Conservation (phyloP, 2,113 vertebrate species). For the Stomatorhinus ivindoensis region DNA sequence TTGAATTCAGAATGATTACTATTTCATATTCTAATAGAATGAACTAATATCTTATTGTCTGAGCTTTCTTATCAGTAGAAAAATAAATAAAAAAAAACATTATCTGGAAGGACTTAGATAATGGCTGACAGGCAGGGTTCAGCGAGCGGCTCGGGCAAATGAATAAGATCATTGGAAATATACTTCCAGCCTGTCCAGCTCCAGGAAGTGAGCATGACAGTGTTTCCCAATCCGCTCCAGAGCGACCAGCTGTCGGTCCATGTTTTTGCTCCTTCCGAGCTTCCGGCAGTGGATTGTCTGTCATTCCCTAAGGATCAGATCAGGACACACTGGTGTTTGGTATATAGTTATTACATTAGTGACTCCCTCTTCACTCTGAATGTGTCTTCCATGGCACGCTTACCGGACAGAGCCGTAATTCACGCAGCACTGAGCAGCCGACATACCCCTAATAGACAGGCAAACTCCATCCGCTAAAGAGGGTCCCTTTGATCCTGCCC, state of each 20-base stretch:
- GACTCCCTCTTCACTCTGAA: background rate
- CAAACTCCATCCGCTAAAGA: background rate
- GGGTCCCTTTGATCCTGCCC: background rate
- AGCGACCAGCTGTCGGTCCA: background rate
- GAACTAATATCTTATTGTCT: background rate
- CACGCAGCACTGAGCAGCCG: background rate
- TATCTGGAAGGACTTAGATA: background rate
- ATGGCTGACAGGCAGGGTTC: background rate
- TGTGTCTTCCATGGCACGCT: background rate
- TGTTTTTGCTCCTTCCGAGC: background rate
- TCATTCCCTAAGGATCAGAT: background rate
- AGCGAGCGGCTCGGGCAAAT: background rate
- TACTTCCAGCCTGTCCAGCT: background rate
- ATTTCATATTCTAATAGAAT: background rate
- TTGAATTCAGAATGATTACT: background rate
- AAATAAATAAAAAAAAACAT: background rate
- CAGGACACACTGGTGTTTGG: background rate
- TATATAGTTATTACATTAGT: background rate
- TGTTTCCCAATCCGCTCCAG: background rate
- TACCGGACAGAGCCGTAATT: background rate
- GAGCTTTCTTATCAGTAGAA: background rate
- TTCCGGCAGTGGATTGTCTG: background rate
- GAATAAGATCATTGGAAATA: background rate
- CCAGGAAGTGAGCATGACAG: background rate
- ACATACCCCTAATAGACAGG: background rate